Conservation (phyloP, 1,140 invertebrate species). For the Drosophila mojavensis region DNA sequence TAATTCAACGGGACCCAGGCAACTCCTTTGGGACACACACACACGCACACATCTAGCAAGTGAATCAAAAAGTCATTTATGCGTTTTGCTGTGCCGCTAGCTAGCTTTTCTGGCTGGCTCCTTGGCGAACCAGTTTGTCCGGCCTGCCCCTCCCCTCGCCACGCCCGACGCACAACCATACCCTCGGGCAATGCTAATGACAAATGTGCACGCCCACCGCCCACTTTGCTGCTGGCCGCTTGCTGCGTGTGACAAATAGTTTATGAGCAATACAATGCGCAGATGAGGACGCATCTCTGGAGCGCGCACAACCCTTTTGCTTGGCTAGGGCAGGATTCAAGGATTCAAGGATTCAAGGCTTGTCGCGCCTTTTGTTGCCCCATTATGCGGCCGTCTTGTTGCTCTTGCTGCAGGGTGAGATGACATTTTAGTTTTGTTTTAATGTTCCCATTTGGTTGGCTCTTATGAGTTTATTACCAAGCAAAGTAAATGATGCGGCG, state of each 20-base stretch:
- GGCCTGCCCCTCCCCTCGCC: neutral
- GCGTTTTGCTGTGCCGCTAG: slow-evolving; percentile 21
- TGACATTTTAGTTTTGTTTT: slow-evolving; percentile 82
- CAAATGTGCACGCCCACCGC: slow-evolving; percentile 70
- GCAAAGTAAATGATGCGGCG: slow-evolving; percentile 50
- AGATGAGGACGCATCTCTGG: slow-evolving; percentile 11
- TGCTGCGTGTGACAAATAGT: slow-evolving; percentile 43
- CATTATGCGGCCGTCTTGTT: slow-evolving; percentile 70
- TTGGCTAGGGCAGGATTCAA: slow-evolving; percentile 6
- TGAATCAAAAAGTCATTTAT: slow-evolving; percentile 81
- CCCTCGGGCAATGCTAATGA: slow-evolving; percentile 57
- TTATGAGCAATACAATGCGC: slow-evolving; percentile 3
- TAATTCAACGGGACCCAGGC: slow-evolving; percentile 43
- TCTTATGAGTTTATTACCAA: slow-evolving; percentile 83
- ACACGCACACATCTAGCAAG: slow-evolving; percentile 36
- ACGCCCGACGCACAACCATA: slow-evolving; percentile 2
- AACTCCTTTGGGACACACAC: slow-evolving; percentile 58
- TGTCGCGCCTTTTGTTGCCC: slow-evolving; percentile 46
- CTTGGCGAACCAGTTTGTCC: slow-evolving; percentile 61
- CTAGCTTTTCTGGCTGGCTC: too few relatives aligned
- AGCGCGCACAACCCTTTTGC: slow-evolving; percentile 35
- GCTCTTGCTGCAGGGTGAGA: slow-evolving; percentile 51
- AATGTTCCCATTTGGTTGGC: slow-evolving; percentile 65
- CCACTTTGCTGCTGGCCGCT: slow-evolving; percentile 35
- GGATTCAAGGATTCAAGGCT: slow-evolving; percentile 17